These are phyloP conservation scores for Allobates femoralis DNA, from an alignment of 2,797 vertebrate genomes.

Conservation along the genomic window DNA sequence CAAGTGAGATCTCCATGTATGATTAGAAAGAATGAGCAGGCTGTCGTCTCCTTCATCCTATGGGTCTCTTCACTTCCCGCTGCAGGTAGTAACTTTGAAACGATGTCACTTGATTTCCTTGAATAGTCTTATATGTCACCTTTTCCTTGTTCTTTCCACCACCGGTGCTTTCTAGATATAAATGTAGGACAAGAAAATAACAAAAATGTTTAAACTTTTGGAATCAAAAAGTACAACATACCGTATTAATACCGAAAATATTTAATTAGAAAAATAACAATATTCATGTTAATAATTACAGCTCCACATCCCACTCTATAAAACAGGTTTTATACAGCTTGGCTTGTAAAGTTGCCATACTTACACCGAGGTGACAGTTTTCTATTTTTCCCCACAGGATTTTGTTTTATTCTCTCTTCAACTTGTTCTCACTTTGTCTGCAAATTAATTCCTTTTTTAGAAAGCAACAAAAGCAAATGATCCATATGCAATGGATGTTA, in stretches of 20 bases:
- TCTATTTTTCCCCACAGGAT: constrained; percentile 2
- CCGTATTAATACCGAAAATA: neutral
- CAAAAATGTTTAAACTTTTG: neutral
- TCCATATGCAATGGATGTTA: constrained; percentile 36
- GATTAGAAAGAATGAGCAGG: neutral
- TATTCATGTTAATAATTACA: neutral
- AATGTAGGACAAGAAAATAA: neutral
- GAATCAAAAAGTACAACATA: neutral
- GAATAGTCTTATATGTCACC: neutral
- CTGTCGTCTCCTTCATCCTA: neutral
- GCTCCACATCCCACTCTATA: neutral
- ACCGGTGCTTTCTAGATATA: neutral
- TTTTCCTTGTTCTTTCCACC: neutral
- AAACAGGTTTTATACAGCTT: neutral
- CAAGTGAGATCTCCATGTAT: neutral
- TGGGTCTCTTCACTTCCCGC: neutral
- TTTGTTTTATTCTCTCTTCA: constrained; percentile 24
- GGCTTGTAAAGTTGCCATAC: neutral
- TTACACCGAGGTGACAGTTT: neutral
- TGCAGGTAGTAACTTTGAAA: neutral
- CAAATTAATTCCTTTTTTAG: constrained; percentile 37
- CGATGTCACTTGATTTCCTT: neutral
- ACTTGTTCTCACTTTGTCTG: constrained; percentile 14
- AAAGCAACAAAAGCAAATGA: constrained; percentile 48
- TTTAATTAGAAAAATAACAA: neutral